A percentile compares a stretch with the other conserved stretches of the same genome.
Evolutionary conservation across 2,888 invertebrate species (phyloP).

Genomic region (Clostera curtula): DNA sequence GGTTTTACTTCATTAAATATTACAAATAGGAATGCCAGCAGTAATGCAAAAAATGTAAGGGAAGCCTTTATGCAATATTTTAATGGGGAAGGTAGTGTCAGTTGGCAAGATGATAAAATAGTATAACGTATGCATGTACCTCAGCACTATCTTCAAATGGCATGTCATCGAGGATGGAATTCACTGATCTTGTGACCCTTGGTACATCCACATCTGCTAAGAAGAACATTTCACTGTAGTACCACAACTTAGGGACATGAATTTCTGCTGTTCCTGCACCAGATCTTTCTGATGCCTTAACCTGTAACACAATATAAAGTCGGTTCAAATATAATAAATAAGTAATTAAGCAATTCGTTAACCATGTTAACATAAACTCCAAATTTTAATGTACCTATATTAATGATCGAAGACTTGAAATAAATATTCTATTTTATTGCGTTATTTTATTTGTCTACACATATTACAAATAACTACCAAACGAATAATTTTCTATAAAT

Average conservation of each 20-base stretch:
- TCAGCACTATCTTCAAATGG: constrained; percentile 6
- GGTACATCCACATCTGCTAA: constrained; percentile 7
- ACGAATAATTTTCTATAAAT: neutral
- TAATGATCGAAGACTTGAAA: too few relatives aligned
- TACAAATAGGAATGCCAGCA: constrained; percentile 4
- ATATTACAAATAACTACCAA: too few relatives aligned
- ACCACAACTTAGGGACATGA: constrained; percentile 9
- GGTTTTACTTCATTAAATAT: constrained; percentile 4
- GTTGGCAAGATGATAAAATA: constrained; percentile 7
- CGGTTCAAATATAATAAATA: constrained; percentile 5
- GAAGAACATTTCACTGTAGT: constrained; percentile 8
- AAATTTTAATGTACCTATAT: too few relatives aligned
- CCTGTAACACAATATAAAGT: constrained; percentile 6
- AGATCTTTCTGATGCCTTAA: constrained; percentile 3
- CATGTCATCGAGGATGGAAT: constrained; percentile 6
- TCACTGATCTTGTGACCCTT: constrained; percentile 4
- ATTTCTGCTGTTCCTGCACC: constrained; percentile 7
- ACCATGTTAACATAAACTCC: too few relatives aligned
- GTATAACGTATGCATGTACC: constrained; percentile 3
- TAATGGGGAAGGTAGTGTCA: constrained; percentile 5
- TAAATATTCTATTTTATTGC: too few relatives aligned
- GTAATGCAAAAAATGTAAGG: constrained; percentile 7
- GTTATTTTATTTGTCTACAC: too few relatives aligned
- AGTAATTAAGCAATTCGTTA: constrained; percentile 1
- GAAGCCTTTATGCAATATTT: constrained; percentile 6